These are phyloP conservation scores for Cariama cristata DNA, from an alignment of 2,113 vertebrate genomes.

Conservation along the genomic window DNA sequence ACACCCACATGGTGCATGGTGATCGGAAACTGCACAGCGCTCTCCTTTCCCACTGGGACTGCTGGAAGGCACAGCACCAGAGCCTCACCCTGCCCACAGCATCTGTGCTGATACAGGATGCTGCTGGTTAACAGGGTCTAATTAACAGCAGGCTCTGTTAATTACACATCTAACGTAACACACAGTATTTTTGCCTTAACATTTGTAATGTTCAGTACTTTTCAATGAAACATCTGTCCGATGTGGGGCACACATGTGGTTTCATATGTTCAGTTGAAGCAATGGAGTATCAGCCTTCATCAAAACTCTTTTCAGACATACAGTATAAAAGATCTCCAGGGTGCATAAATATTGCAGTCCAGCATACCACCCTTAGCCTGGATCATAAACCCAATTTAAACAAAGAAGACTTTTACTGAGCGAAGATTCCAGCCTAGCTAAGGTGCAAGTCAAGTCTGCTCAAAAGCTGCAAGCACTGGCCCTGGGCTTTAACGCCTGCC, in stretches of 20 bases:
- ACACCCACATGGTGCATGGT: fast-evolving
- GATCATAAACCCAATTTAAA: neutral
- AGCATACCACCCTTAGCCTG: neutral
- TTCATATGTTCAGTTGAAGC: neutral
- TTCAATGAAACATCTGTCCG: neutral
- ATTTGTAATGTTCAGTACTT: neutral
- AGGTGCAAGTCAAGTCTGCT: too few relatives aligned
- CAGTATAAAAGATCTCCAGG: neutral
- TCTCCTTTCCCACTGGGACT: fast-evolving
- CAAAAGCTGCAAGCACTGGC: fast-evolving
- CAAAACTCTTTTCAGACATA: neutral
- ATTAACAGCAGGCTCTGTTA: neutral
- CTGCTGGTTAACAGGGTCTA: neutral
- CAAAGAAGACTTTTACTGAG: neutral
- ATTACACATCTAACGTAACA: neutral
- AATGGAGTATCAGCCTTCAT: neutral
- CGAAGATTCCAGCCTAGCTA: fast-evolving
- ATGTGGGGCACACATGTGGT: neutral
- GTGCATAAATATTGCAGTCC: neutral
- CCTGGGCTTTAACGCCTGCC: neutral
- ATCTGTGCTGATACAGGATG: neutral
- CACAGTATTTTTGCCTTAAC: neutral
- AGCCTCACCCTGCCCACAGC: neutral
- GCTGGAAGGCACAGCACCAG: neutral
- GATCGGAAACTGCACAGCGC: neutral